Evolutionary conservation across 2,797 vertebrate species (phyloP).

Genomic region (Phoeniculus purpureus): DNA sequence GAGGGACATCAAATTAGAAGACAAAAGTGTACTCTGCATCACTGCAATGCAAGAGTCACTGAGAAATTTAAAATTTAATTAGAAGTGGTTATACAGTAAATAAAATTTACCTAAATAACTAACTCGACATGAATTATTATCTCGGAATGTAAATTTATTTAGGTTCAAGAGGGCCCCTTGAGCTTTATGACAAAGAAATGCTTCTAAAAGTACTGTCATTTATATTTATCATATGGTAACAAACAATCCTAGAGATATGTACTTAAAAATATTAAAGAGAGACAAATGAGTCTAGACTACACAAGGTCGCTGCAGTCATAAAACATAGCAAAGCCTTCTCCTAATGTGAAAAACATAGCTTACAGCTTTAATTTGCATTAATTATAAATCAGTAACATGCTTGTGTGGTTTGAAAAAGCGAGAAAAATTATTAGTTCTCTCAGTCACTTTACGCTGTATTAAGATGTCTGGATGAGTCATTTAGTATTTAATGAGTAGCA

Average conservation of each 20-base stretch:
- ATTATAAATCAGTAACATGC: constrained; percentile 94
- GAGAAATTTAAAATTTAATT: constrained; percentile 80
- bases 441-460: constrained; percentile 94
- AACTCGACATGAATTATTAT: constrained; percentile 81
- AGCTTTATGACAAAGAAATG: constrained; percentile 86
- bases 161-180: constrained; percentile 82
- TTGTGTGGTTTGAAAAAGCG: constrained; percentile 89
- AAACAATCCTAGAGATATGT: constrained; percentile 91
- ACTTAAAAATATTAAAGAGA: constrained; percentile 91
- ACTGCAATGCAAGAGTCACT: constrained; percentile 60
- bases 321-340: constrained; percentile 87
- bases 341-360: constrained; percentile 90
- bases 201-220: constrained; percentile 83
- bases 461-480: constrained; percentile 96
- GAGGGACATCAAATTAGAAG: constrained; percentile 40
- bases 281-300: constrained; percentile 89
- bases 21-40: constrained; percentile 36
- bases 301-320: constrained; percentile 87
- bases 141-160: constrained; percentile 82
- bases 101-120: constrained; percentile 86
- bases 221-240: constrained; percentile 90
- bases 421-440: constrained; percentile 91
- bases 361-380: constrained; percentile 93
- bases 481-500: constrained; percentile 96
- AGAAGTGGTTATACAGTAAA: constrained; percentile 79